phyloP scores from a whole-genome alignment of 2,888 invertebrate genomes.

The Eilema caniola region DNA sequence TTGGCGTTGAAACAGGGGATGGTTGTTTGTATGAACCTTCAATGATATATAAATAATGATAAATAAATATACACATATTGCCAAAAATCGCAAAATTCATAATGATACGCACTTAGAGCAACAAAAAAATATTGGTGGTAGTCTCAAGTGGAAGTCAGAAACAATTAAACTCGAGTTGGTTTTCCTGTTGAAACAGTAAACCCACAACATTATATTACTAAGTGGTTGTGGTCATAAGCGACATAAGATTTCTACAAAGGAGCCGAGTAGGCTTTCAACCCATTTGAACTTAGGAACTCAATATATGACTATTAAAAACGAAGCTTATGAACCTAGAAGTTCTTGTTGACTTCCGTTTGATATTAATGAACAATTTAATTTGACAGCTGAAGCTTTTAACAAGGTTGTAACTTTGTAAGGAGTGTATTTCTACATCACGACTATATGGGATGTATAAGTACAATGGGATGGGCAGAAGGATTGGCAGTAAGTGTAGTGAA shows the following conservation, averaged over 20 bases:
- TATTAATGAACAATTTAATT: not conserved
- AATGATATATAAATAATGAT: no score
- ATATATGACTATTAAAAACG: not conserved
- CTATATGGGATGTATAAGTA: not conserved
- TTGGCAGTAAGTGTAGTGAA: no score
- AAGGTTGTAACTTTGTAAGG: not conserved
- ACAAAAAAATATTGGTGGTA: no score
- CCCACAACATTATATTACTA: constrained; percentile 2
- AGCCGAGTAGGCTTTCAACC: not conserved
- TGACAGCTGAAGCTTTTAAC: not conserved
- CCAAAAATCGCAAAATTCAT: no score
- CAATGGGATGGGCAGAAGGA: no score
- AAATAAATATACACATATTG: no score
- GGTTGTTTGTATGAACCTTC: no score
- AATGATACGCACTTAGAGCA: no score
- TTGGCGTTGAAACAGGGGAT: no score
- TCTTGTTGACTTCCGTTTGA: not conserved
- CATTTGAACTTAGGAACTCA: not conserved
- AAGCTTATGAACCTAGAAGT: not conserved
- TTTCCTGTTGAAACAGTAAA: not conserved
- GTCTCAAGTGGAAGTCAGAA: no score
- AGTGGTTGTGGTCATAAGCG: not conserved
- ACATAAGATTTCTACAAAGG: constrained; percentile 3
- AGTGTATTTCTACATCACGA: not conserved
- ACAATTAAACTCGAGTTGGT: not conserved